Evolutionary conservation across 2,797 vertebrate genomes (phyloP).

Genomic region (Eulemur coronatus): DNA sequence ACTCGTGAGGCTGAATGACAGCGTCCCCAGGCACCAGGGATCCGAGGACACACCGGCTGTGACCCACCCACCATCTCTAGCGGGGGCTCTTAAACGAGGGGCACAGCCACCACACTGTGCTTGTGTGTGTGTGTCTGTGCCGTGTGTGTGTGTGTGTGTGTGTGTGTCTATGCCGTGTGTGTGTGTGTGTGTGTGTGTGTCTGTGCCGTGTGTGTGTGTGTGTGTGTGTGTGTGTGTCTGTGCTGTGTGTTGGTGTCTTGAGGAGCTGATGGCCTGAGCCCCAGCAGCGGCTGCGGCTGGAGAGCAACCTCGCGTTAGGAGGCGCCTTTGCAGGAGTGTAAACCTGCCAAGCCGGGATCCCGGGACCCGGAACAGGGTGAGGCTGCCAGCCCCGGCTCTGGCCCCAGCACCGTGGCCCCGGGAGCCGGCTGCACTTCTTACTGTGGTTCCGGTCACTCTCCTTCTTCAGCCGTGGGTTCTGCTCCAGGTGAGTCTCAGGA

Average conservation of each 20-base stretch:
- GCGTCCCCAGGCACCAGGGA: background rate
- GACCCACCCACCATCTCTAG: background rate
- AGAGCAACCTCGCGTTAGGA: background rate
- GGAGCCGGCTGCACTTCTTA: background rate
- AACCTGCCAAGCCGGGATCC: background rate
- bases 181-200: no score
- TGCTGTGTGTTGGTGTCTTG: background rate
- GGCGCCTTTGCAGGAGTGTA: accelerated
- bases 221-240: no score
- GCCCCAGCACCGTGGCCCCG: background rate
- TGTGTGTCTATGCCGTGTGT: no score
- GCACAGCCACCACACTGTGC: no score
- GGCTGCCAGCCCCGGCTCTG: no score
- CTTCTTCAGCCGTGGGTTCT: background rate
- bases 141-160: no score
- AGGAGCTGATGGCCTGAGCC: background rate
- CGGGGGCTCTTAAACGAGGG: background rate
- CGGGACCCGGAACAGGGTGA: no score
- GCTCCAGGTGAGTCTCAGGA: background rate
- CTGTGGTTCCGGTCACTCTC: background rate
- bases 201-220: no score
- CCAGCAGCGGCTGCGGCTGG: background rate
- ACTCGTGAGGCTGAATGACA: background rate
- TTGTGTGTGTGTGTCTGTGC: background rate
- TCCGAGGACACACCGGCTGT: no score